Base-by-base conservation (phyloP, 1,140 invertebrate species). In the Reticulitermes speratus region DNA sequence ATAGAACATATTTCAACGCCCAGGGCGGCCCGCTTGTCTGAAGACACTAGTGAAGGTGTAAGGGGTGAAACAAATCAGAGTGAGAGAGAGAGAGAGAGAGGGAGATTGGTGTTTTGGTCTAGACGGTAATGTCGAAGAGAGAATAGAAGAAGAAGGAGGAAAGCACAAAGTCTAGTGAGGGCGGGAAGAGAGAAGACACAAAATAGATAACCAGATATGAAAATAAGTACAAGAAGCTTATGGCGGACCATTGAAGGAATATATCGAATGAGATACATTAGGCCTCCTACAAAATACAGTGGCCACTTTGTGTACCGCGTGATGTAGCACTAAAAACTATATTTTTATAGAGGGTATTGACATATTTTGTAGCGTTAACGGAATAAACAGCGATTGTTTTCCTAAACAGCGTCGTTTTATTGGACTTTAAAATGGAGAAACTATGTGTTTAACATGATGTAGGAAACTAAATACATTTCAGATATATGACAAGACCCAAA, bases 1-100 rank as follows among this genome's bases (percentile, higher is more conserved):
- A 75, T 75, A 25, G 65, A 75, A 75, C 65, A 75, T 75, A 75
- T 75, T 75, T 75, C 65, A 75, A 75, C 65, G 65, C 65, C 65
- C n/a, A 2, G 25, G 65, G 65, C n/a, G n/a, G 6, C 65, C 65
- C 11, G 25, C 16, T 16, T 75, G 65, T 25, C 25, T 14, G 65
- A 30, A 75, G n/a, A 14, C n/a, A 14, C n/a, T 30, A 30, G 65
- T n/a, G 65, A 75, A 75, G 65, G 65, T 75, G 65, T n/a, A 6
- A 75, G n/a, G 65, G 65, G 65, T n/a, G 65, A 75, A 75, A 75
- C 65, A 30, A 75, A 75, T 30, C 65, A 75, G 65, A 14, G 25
- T 30, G 65, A 30, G 65, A n/a, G 8, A 30, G 25, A 30, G 55
- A 59, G 55, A 19, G 21, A 59, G 55, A 59, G 21, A 59, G 65